These are phyloP conservation scores for Prochilodus magdalenae DNA, from an alignment of 2,113 vertebrate genomes.

Conservation along the genomic window DNA sequence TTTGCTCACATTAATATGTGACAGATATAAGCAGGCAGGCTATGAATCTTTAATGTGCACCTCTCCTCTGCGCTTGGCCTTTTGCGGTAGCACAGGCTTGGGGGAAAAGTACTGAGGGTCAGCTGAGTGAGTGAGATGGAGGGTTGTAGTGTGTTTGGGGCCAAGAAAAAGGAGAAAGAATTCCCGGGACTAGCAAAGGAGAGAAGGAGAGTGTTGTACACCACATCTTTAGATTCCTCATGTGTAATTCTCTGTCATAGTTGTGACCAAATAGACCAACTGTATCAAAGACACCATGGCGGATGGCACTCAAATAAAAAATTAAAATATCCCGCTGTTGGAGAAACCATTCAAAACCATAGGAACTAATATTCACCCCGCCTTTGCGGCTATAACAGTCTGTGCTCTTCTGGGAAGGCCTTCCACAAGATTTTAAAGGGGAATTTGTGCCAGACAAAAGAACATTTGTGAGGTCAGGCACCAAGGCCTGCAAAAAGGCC, in stretches of 20 bases:
- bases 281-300: too few species aligned
- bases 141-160: background rate
- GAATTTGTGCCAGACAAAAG: too few species aligned
- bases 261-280: background rate
- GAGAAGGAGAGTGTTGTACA: background rate
- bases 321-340: too few species aligned
- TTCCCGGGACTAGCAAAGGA: constrained; percentile 6
- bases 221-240: background rate
- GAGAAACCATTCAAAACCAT: too few species aligned
- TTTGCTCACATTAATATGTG: constrained; percentile 63
- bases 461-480: too few species aligned
- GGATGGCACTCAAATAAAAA: too few species aligned
- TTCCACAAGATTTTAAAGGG: too few species aligned
- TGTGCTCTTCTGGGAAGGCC: too few species aligned
- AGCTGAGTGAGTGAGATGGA: constrained; percentile 15
- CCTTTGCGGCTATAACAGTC: too few species aligned
- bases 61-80: constrained; percentile 47
- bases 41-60: constrained; percentile 59
- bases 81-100: constrained; percentile 38
- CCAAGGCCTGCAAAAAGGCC: too few species aligned
- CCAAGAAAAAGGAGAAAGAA: background rate
- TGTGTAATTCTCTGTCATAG: too few species aligned
- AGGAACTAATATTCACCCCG: too few species aligned
- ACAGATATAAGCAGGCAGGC: constrained; percentile 54
- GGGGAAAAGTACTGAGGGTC: constrained; percentile 39